Conservation (phyloP, 2,113 vertebrate species). For the Pimephales promelas region DNA sequence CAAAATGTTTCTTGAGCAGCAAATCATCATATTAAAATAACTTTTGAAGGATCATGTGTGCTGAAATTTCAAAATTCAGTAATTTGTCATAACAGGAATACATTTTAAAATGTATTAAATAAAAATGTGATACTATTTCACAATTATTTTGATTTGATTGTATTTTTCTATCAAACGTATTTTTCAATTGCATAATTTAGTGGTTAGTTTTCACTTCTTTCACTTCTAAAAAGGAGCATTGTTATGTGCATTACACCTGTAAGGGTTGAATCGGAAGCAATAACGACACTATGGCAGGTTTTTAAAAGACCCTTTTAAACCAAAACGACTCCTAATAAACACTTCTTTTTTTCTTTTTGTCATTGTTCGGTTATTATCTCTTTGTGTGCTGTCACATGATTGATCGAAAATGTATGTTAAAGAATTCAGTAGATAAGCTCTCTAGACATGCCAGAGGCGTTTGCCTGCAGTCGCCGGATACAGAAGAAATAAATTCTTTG, state of each 20-base stretch:
- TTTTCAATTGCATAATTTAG: background rate
- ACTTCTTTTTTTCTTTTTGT: slow-evolving; percentile 32
- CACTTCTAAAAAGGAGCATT: background rate
- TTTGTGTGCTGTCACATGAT: slow-evolving; percentile 60
- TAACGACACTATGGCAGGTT: background rate
- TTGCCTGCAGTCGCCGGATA: slow-evolving; percentile 50
- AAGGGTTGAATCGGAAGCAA: background rate
- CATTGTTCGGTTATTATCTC: slow-evolving; percentile 5
- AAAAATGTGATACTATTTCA: background rate
- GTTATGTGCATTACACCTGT: background rate
- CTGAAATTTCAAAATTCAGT: background rate
- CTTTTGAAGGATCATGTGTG: background rate
- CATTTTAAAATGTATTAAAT: background rate
- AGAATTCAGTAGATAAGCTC: slow-evolving; percentile 70
- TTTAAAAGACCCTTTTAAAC: background rate
- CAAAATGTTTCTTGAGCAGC: background rate
- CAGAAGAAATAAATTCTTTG: slow-evolving; percentile 60
- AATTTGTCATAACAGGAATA: background rate
- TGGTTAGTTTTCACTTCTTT: background rate
- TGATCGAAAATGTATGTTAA: slow-evolving; percentile 57
- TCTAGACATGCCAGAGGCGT: slow-evolving; percentile 62
- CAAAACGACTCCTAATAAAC: slow-evolving; percentile 17
- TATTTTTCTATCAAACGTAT: background rate
- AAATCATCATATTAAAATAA: background rate
- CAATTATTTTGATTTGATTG: background rate